Evolutionary conservation across 2,113 vertebrate genomes (phyloP).

Genomic region (Protobothrops mucrosquamatus): DNA sequence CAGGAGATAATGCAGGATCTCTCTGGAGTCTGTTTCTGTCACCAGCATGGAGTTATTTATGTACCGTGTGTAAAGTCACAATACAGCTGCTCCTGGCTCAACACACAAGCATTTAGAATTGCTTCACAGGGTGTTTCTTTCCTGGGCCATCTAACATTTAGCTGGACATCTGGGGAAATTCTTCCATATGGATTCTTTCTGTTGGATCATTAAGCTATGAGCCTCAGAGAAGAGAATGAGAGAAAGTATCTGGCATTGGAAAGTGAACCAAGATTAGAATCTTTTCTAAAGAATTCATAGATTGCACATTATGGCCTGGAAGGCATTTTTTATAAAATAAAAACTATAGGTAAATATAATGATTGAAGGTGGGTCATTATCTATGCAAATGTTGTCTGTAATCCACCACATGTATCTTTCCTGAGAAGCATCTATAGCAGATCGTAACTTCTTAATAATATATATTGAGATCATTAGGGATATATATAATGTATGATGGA

Average conservation of each 20-base stretch:
- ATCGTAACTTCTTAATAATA: background rate
- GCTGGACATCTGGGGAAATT: constrained; percentile 15
- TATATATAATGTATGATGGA: background rate
- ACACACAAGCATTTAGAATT: constrained; percentile 10
- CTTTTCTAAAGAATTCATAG: background rate
- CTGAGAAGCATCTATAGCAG: background rate
- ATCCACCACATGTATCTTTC: no score
- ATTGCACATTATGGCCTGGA: background rate
- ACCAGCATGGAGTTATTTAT: constrained; percentile 10
- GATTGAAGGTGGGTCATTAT: background rate
- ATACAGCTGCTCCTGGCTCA: constrained; percentile 19
- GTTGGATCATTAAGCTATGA: background rate
- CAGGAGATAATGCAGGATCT: constrained; percentile 28
- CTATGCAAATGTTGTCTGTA: background rate
- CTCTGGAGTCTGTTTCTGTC: constrained; percentile 28
- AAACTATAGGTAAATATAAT: background rate
- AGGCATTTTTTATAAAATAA: background rate
- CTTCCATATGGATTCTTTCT: constrained; percentile 19
- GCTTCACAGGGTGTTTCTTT: constrained; percentile 25
- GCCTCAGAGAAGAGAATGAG: background rate
- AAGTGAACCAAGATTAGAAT: background rate
- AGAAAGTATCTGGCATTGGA: background rate
- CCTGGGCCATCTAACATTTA: background rate
- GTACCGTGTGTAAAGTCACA: constrained; percentile 6
- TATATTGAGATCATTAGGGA: background rate